These are phyloP conservation scores for Bujurquina vittata DNA, from an alignment of 2,113 vertebrate species.

Conservation along the genomic window DNA sequence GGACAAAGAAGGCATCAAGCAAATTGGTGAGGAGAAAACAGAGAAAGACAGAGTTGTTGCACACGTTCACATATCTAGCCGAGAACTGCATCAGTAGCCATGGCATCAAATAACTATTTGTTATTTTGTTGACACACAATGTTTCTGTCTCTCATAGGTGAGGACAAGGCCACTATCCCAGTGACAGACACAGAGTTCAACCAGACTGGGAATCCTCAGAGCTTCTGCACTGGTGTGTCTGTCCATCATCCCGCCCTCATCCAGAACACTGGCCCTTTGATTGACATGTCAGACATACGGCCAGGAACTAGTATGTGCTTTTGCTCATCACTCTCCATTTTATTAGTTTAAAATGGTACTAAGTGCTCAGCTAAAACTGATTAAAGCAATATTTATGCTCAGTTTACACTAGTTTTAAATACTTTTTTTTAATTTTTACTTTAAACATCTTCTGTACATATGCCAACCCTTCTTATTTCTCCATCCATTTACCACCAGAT, in stretches of 20 bases:
- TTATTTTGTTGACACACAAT: neutral
- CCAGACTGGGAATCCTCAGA: conserved; percentile 96
- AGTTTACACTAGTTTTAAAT: neutral
- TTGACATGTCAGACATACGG: conserved; percentile 98
- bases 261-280: conserved; percentile 97
- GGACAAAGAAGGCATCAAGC: conserved; percentile 99
- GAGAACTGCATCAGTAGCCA: neutral
- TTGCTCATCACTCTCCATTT: conserved; percentile 9
- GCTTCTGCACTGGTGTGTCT: conserved; percentile 96
- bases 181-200: conserved; percentile 97
- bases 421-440: neutral
- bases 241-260: conserved; percentile 96
- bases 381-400: conserved; percentile 1
- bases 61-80: neutral
- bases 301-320: conserved; percentile 93
- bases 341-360: neutral
- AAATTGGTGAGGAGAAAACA: conserved; percentile 87
- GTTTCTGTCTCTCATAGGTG: conserved; percentile 79
- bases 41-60: conserved; percentile 5
- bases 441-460: neutral
- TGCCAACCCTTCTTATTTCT: neutral
- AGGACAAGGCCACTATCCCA: conserved; percentile 97
- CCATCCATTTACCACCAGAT: conserved; percentile 76
- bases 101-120: neutral
- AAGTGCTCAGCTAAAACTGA: neutral